Evolutionary conservation across 2,113 vertebrate genomes (phyloP), one percentile per base, ranked within the genome.

Genomic region (Seriola aureovittata): DNA sequence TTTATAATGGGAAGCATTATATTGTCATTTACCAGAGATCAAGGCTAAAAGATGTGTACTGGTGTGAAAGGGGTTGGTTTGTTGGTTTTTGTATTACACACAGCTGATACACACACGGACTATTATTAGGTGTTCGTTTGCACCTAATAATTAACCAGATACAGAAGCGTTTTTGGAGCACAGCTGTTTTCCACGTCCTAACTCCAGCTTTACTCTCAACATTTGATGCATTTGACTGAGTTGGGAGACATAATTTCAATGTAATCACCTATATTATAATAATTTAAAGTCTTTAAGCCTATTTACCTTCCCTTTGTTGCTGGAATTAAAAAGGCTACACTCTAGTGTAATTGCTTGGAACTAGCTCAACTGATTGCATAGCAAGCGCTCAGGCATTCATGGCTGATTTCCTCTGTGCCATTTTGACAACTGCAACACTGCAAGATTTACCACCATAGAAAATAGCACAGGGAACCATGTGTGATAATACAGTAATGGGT

Each of bases 331-430:
- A 40, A 62, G 8, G 38, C 25, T 50, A 17, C 5, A 29, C 17
- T 70, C 44, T 59, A 34, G 48, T 75, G 59, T 54, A n/a, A 78
- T 32, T 79, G 13, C n/a, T 38, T 68, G 25, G 16, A 64, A 59
- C 4, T 2, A 29, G 32, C 71, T 76, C 25, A 71, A 8, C 60
- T 0, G 7, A 32, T 63, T 74, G 11, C 74, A 81, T 13, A 69
- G 65, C 38, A 75, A 23, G 12, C 25, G 29, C 11, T 34, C 3
- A 34, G 16, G 21, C 3, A 57, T 78, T 71, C 62, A 23, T 62
- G 42, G 5, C 32, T n/a, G 52, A n/a, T 10, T 44, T 67, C 42
- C 19, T 25, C 34, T 62, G 19, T 32, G 55, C 38, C 29, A 21
- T 50, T 71, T 42, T 38, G 16, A 77, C 63, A 65, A 84, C 38